A percentile compares a stretch with the other conserved stretches of the same genome.
phyloP scores from a whole-genome alignment of 2,888 invertebrate genomes.

The Diarsia brunnea region DNA sequence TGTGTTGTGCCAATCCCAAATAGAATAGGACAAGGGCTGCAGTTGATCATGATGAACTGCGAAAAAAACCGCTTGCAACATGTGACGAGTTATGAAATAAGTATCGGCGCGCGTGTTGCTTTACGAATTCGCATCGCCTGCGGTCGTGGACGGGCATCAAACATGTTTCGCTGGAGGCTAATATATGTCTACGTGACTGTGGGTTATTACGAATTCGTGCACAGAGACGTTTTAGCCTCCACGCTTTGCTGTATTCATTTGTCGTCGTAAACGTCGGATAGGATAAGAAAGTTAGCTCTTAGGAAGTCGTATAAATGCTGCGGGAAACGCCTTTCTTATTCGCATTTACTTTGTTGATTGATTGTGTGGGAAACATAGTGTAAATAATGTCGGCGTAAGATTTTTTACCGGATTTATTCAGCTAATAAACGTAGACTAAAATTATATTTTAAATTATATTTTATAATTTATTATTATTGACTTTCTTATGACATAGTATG shows the following conservation, averaged over 20 bases:
- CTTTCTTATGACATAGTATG: too few species aligned
- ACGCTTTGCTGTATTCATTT: slow-evolving; percentile 50
- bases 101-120: neutral
- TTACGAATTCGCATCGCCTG: neutral
- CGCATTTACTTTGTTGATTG: slow-evolving; percentile 41
- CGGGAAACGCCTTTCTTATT: slow-evolving; percentile 37
- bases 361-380: slow-evolving; percentile 12
- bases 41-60: too few species aligned
- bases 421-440: neutral
- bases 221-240: slow-evolving; percentile 50
- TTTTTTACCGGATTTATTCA: neutral
- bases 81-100: neutral
- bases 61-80: neutral
- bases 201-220: slow-evolving; percentile 62
- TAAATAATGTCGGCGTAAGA: neutral
- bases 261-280: slow-evolving; percentile 49
- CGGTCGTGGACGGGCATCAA: neutral
- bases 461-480: too few species aligned
- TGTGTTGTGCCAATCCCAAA: too few species aligned
- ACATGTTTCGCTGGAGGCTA: slow-evolving; percentile 56
- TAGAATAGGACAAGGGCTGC: too few species aligned
- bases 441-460: too few species aligned
- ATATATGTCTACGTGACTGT: slow-evolving; percentile 63
- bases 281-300: slow-evolving; percentile 54
- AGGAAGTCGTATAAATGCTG: slow-evolving; percentile 36